Evolutionary conservation across 2,888 invertebrate genomes (phyloP), one percentile per base, ranked within the genome.

Genomic region (Idaea dimidiata): DNA sequence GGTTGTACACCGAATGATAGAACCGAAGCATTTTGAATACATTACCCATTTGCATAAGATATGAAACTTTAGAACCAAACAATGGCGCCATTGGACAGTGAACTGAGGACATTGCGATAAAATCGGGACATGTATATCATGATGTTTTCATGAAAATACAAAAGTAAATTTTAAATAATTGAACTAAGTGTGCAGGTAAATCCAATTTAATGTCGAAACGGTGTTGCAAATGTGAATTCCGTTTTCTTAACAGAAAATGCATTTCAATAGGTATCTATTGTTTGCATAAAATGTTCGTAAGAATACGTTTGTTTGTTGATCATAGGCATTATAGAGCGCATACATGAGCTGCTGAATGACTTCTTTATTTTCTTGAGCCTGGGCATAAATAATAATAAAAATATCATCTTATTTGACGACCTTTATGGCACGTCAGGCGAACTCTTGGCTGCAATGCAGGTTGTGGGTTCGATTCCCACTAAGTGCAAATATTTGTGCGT

Each of bases 11-110:
- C 70, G 69, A 72, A 70, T 64, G 68, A 68, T 72, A 64, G 66
- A 66, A 71, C 67, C 70, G 67, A 66, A 62, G 61, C 61, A 62
- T 72, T 74, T 72, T 69, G 66, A 77, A 77, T 79, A 76, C 79
- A 80, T 65, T 80, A 68, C 76, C 74, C 74, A 77, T 80, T 78
- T 76, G 72, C 64, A 73, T 66, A 61, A 64, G 67, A 67, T 62
- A 63, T 65, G 70, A 67, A 60, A 72, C 71, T 71, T 62, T 54
- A 59, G 58, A 55, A 57, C 18, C 54, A 67, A 72, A 78, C 72
- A 74, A 75, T 74, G 66, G 60, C 54, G 54, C 71, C 62, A 73
- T 68, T 70, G 70, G 72, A 64, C 70, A 64, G 54, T 60, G 57
- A 56, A 62, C 63, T 57, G 58, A 43, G 43, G 14, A 43, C 14